Evolutionary conservation across 2,888 invertebrate genomes (phyloP).

Genomic region (Coenonympha glycerion): DNA sequence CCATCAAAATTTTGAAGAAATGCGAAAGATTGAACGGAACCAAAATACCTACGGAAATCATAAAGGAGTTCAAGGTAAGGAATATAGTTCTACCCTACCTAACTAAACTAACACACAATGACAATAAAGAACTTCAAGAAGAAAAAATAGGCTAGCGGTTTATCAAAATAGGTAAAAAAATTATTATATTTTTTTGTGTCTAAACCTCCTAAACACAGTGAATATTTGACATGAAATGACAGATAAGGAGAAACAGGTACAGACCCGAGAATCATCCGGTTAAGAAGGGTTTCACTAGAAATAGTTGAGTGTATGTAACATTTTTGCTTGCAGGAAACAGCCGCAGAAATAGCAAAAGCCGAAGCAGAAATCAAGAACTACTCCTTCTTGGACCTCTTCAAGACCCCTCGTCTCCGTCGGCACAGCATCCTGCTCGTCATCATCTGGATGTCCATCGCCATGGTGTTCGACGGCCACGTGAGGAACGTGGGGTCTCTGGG

Average conservation of each 20-base stretch:
- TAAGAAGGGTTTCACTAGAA: neutral
- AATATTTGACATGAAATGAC: too few species aligned
- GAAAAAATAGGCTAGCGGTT: too few species aligned
- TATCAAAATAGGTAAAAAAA: too few species aligned
- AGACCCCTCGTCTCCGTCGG: slow-evolving; percentile 83
- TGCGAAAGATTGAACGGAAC: slow-evolving; percentile 85
- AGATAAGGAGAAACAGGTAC: too few species aligned
- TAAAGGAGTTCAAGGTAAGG: slow-evolving; percentile 82
- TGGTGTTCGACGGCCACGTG: slow-evolving; percentile 92
- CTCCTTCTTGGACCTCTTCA: slow-evolving; percentile 85
- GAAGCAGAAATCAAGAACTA: slow-evolving; percentile 83
- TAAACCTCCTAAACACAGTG: too few species aligned
- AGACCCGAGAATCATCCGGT: too few species aligned
- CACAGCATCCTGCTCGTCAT: slow-evolving; percentile 83
- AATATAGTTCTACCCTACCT: too few species aligned
- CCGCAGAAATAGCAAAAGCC: slow-evolving; percentile 79
- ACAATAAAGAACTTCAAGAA: too few species aligned
- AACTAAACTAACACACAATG: too few species aligned
- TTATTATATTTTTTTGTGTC: too few species aligned
- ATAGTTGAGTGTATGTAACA: neutral
- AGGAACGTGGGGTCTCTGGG: slow-evolving; percentile 89
- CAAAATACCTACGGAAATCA: slow-evolving; percentile 82
- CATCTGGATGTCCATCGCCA: slow-evolving; percentile 89
- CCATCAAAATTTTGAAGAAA: slow-evolving; percentile 83
- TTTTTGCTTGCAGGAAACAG: slow-evolving; percentile 73